Evolutionary conservation across 35 echinoderm and acorn worm genomes (phyloP).

Genomic region (Holothuria glaberrima): DNA sequence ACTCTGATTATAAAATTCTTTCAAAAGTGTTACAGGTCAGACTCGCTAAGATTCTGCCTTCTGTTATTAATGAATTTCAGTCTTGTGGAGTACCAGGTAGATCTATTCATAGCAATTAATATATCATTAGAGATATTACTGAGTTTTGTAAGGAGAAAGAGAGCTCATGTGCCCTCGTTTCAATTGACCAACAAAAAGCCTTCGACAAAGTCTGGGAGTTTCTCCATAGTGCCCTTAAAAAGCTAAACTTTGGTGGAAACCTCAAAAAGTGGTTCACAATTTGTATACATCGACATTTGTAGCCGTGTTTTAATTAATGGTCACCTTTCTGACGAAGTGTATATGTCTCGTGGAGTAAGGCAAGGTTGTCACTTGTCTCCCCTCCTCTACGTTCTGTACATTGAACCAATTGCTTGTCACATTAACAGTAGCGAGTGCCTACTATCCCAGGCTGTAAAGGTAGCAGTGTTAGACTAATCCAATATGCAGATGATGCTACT

Average conservation of each 20-base stretch:
- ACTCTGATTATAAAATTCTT: no score
- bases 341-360: background rate
- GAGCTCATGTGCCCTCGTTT: background rate
- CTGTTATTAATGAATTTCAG: no score
- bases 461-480: background rate
- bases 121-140: no score
- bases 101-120: no score
- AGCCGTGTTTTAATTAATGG: conserved; percentile 31
- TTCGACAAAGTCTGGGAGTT: background rate
- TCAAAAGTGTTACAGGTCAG: no score
- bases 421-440: background rate
- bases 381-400: conserved; percentile 12
- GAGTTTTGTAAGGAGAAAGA: no score
- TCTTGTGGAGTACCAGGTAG: no score
- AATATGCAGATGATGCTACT: conserved; percentile 45
- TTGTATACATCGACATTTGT: conserved; percentile 5
- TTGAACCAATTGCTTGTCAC: conserved; percentile 20
- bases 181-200: no score
- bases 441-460: background rate
- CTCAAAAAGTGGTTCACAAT: conserved; percentile 38
- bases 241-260: conserved; percentile 11
- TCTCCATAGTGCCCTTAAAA: background rate
- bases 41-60: no score
- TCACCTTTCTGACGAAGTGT: background rate
- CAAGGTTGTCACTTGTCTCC: conserved; percentile 44